phyloP scores from a whole-genome alignment of 1,140 invertebrate genomes.

The Scylla paramamosain region DNA sequence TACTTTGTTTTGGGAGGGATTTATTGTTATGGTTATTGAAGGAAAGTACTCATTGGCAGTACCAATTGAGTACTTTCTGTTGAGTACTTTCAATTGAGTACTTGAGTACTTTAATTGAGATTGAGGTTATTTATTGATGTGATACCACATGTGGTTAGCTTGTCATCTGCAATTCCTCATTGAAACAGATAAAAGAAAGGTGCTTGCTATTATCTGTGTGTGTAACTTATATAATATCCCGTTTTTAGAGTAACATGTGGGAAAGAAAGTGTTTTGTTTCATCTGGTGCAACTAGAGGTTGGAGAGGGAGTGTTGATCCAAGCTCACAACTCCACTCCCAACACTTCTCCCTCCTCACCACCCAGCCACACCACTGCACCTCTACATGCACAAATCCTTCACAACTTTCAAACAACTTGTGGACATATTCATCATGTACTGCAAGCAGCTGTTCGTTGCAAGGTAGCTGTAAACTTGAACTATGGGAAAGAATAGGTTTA shows the following conservation, averaged over 20 bases:
- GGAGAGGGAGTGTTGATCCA: conserved; percentile 80
- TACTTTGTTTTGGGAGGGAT: no score
- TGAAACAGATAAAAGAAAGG: no score
- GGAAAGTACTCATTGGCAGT: no score
- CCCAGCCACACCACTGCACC: conserved; percentile 39
- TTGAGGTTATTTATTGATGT: no score
- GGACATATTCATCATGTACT: conserved; percentile 79
- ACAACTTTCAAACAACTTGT: conserved; percentile 80
- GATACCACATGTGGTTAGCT: no score
- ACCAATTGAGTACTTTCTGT: no score
- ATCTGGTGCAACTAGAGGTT: conserved; percentile 80
- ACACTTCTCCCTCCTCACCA: conserved; percentile 59
- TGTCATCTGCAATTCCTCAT: no score
- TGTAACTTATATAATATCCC: conserved; percentile 50
- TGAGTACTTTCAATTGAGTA: no score
- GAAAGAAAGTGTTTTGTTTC: conserved; percentile 79
- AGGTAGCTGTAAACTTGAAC: conserved; percentile 76
- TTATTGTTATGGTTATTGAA: no score
- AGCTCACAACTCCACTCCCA: conserved; percentile 74
- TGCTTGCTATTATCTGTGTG: no score
- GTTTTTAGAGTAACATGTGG: conserved; percentile 79
- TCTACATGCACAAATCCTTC: conserved; percentile 77
- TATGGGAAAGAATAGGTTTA: not conserved
- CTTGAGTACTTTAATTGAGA: no score
- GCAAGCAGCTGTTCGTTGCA: conserved; percentile 78